phyloP scores from a whole-genome alignment of 2,113 vertebrate species.

The Leuciscus idus region DNA sequence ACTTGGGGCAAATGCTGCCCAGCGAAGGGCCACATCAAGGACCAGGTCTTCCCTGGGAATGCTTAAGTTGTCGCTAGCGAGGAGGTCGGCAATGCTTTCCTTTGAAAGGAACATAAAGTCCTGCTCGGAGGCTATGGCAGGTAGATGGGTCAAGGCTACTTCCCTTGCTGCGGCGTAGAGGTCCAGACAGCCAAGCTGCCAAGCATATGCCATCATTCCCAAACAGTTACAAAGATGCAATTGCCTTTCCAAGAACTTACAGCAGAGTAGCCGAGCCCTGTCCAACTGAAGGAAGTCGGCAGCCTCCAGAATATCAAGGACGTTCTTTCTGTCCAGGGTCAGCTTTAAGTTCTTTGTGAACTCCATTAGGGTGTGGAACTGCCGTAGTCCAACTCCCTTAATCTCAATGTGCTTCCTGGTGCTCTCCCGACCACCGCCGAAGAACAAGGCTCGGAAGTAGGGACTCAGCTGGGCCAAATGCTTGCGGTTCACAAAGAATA shows the following conservation, averaged over 20 bases:
- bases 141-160: constrained; percentile 84
- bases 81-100: constrained; percentile 75
- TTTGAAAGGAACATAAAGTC: constrained; percentile 82
- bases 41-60: constrained; percentile 79
- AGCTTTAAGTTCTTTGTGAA: constrained; percentile 71
- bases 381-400: constrained; percentile 70
- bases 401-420: constrained; percentile 74
- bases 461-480: constrained; percentile 77
- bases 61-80: constrained; percentile 81
- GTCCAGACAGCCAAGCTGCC: constrained; percentile 76
- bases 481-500: constrained; percentile 80
- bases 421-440: constrained; percentile 80
- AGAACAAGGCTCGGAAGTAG: constrained; percentile 88
- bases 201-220: constrained; percentile 82
- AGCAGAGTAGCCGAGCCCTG: constrained; percentile 78
- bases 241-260: constrained; percentile 85
- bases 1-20: constrained; percentile 77
- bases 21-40: constrained; percentile 80
- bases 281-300: constrained; percentile 85
- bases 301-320: constrained; percentile 81
- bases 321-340: constrained; percentile 74
- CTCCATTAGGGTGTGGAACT: constrained; percentile 80
- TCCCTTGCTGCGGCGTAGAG: constrained; percentile 73
- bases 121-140: constrained; percentile 72
- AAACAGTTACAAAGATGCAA: constrained; percentile 85